phyloP scores from a whole-genome alignment of 2,888 invertebrate species.

The Chorisops tibialis region DNA sequence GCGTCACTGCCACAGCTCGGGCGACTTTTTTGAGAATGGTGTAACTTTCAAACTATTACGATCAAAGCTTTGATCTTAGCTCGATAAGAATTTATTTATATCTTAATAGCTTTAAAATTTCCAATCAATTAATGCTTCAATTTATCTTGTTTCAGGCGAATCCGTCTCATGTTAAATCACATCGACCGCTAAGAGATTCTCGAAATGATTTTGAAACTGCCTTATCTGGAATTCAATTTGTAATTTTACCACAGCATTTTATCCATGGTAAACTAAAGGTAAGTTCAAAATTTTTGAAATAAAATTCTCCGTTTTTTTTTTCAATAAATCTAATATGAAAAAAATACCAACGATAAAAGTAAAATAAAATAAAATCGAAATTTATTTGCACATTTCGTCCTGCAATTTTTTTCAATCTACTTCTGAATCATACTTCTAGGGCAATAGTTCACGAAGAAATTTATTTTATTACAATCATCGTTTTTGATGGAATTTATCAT shows the following conservation, averaged over 20 bases:
- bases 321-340: background rate
- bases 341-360: background rate
- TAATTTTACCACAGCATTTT: slow-evolving; percentile 55
- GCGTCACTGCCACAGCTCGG: too few relatives aligned
- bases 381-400: too few relatives aligned
- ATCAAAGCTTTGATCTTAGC: too few relatives aligned
- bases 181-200: slow-evolving; percentile 44
- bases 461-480: too few relatives aligned
- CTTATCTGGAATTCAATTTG: slow-evolving; percentile 55
- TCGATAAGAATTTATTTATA: too few relatives aligned
- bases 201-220: slow-evolving; percentile 53
- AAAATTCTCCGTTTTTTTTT: background rate
- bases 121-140: background rate
- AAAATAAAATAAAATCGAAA: background rate
- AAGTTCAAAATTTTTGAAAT: slow-evolving; percentile 19
- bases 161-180: slow-evolving; percentile 46
- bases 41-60: too few relatives aligned
- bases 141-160: slow-evolving; percentile 41
- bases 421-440: too few relatives aligned
- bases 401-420: too few relatives aligned
- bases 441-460: too few relatives aligned
- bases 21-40: too few relatives aligned
- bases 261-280: slow-evolving; percentile 56
- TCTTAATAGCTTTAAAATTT: too few relatives aligned
- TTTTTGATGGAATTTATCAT: too few relatives aligned